phyloP scores from a whole-genome alignment of 2,888 invertebrate species.

The Melieria picta region DNA sequence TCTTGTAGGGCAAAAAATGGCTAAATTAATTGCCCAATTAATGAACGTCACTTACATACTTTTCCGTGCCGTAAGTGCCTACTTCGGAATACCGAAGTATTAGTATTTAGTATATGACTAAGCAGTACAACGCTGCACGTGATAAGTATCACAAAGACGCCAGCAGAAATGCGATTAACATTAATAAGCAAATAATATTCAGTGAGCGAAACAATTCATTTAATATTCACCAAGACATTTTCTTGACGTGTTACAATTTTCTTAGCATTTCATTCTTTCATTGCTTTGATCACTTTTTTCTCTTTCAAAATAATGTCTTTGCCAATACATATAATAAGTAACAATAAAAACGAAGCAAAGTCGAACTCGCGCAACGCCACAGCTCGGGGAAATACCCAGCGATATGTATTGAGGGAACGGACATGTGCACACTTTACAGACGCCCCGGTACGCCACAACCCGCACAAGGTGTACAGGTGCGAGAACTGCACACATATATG shows the following conservation, averaged over 20 bases:
- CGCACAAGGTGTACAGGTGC: not conserved
- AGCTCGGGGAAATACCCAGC: constrained; percentile 30
- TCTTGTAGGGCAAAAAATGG: too few species aligned
- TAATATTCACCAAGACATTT: constrained; percentile 5
- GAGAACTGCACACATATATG: not conserved
- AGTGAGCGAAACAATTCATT: constrained; percentile 14
- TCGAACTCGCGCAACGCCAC: not conserved
- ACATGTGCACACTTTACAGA: not conserved
- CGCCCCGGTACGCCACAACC: not conserved
- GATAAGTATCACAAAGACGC: too few species aligned
- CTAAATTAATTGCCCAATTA: too few species aligned
- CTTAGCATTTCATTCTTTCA: not conserved
- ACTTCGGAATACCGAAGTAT: too few species aligned
- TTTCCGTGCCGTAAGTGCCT: too few species aligned
- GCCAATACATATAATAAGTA: too few species aligned
- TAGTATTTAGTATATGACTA: too few species aligned
- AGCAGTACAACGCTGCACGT: too few species aligned
- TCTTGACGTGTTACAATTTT: not conserved
- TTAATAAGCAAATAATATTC: not conserved
- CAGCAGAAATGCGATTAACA: not conserved
- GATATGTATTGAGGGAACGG: constrained; percentile 1
- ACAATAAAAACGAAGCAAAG: not conserved
- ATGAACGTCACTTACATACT: too few species aligned
- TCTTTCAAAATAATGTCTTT: too few species aligned
- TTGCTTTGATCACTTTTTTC: not conserved